Evolutionary conservation across 1,140 invertebrate genomes (phyloP), one percentile per base, ranked within the genome.

Genomic region (Drosophila repletoides): DNA sequence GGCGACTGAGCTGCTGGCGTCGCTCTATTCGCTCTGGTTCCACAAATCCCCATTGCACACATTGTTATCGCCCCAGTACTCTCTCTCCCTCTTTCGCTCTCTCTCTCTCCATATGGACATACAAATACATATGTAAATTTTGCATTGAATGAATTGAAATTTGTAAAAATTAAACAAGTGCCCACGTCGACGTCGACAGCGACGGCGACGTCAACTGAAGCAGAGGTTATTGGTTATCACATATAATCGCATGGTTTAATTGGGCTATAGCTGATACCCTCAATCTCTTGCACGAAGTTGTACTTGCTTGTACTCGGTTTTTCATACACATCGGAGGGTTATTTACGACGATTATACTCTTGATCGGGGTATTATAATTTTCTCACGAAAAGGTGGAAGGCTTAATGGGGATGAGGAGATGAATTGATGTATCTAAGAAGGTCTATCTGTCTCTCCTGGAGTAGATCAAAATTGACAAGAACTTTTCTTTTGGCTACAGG

Each of bases 111-210:
- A n/a, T 29, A 51, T 56, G 14, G 43, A 59, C 19, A 28, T 22
- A 45, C 52, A 33, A 2, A 29, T 21, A 55, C 36, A 29, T 58
- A 15, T 40, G 55, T 41, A 40, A 67, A 60, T 80, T n/a, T 81
- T 64, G 76, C 76, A 76, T 72, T 83, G 77, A 72, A 81, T 81
- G 76, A 81, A 81, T 76, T 72, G 21, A 68, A 81, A 83, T 56
- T 81, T 81, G 77, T 81, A 81, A 81, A 76, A 64, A 6, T 56
- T 31, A 61, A 58, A 45, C 45, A 49, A 59, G 55, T 51, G 29
- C 12, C 48, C 24, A 24, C 49, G 33, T 12, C 19, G 4, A 5
- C 22, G 12, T 1, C 48, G 9, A 19, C 46, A n/a, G 0, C n/a
- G n/a, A n/a, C n/a, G n/a, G n/a, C 29, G 46, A 12, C 34, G 33